Percentiles rank a stretch among this genome's conserved stretches.
Evolutionary conservation across 2,797 vertebrate genomes (phyloP).

Genomic region (Coendou prehensilis): DNA sequence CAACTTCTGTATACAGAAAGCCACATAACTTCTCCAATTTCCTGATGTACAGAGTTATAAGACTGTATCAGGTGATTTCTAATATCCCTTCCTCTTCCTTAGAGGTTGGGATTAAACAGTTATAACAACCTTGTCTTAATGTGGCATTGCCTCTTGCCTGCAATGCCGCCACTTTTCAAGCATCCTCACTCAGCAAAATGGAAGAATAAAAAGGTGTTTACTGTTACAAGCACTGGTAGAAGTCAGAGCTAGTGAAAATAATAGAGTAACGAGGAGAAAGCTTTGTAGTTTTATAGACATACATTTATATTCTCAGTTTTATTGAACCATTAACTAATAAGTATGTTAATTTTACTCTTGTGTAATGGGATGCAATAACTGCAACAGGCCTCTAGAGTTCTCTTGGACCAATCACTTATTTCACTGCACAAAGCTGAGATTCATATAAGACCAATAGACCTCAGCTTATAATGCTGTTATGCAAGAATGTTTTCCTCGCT

Average conservation of each 20-base stretch:
- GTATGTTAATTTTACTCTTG: neutral
- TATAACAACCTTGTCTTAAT: neutral
- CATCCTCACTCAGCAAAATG: neutral
- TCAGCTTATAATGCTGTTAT: neutral
- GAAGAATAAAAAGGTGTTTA: neutral
- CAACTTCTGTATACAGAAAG: neutral
- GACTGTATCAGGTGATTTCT: neutral
- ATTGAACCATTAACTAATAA: conserved; percentile 17
- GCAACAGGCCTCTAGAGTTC: neutral
- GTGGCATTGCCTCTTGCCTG: neutral
- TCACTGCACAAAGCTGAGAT: neutral
- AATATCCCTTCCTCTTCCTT: neutral
- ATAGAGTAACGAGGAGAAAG: neutral
- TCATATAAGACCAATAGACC: neutral
- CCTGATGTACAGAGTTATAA: neutral
- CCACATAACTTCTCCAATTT: neutral
- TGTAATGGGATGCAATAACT: neutral
- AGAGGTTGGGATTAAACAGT: neutral
- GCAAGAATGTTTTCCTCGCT: neutral
- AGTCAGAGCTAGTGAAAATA: conserved; percentile 11
- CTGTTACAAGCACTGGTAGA: neutral
- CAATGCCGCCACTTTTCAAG: neutral
- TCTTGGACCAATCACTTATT: neutral
- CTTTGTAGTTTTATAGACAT: conserved; percentile 14
- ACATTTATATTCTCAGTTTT: neutral